Conservation (phyloP, 1,140 invertebrate genomes). For the Zaprionus camerounensis region DNA sequence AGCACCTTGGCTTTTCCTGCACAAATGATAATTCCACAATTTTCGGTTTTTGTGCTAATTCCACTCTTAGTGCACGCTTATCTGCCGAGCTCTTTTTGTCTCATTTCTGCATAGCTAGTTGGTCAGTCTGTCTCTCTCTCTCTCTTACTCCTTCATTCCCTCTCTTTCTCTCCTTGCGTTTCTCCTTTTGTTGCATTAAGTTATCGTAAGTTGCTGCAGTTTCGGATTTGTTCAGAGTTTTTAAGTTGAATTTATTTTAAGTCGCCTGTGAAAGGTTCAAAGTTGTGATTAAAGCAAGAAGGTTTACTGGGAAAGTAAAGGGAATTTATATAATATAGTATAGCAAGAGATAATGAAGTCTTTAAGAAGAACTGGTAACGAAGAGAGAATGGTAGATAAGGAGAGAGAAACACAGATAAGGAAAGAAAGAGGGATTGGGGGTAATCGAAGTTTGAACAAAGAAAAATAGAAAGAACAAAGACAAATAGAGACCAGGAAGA, state of each 20-base stretch:
- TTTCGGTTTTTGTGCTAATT: conserved; percentile 18
- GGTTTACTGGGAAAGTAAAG: neutral
- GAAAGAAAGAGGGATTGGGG: too few species aligned
- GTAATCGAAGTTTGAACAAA: too few species aligned
- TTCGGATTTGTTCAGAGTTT: neutral
- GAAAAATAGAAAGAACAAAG: too few species aligned
- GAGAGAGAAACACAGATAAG: too few species aligned
- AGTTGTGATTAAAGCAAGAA: neutral
- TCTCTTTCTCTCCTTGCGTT: neutral
- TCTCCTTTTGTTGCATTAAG: neutral
- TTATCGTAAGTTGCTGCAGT: neutral
- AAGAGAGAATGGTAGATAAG: too few species aligned
- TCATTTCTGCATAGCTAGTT: conserved; percentile 20
- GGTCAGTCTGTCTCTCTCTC: neutral
- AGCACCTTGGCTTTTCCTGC: conserved; percentile 13
- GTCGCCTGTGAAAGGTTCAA: neutral
- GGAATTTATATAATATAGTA: neutral
- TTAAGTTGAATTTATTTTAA: conserved; percentile 1
- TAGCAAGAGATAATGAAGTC: too few species aligned
- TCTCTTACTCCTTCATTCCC: neutral
- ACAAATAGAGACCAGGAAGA: too few species aligned
- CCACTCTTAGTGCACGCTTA: conserved; percentile 16
- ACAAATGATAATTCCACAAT: conserved; percentile 23
- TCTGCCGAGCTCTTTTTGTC: conserved; percentile 33
- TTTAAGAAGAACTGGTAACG: too few species aligned